These are phyloP conservation scores for Urosaurus nigricauda DNA, from an alignment of 2,797 vertebrate genomes.

Conservation along the genomic window DNA sequence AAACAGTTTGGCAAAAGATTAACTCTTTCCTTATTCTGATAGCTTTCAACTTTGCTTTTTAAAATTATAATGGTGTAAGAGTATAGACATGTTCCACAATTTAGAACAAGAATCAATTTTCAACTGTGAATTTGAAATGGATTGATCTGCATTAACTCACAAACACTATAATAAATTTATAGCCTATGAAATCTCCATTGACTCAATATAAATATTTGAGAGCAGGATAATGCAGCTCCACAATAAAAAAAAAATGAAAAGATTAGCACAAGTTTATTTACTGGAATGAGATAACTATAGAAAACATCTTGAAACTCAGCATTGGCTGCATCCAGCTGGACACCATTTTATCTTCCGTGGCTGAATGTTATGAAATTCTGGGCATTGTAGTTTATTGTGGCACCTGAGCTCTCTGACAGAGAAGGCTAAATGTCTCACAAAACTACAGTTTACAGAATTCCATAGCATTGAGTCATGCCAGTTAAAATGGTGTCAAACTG, in stretches of 20 bases:
- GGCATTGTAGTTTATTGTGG: no score
- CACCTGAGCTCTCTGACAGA: no score
- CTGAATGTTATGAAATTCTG: no score
- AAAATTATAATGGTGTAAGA: not conserved
- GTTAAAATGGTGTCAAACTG: no score
- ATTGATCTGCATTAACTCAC: not conserved
- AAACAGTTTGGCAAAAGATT: not conserved
- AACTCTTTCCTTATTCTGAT: slow-evolving; percentile 1
- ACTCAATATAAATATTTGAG: slow-evolving; percentile 2
- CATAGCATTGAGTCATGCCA: no score
- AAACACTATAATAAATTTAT: not conserved
- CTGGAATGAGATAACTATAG: not conserved
- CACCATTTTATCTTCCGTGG: no score
- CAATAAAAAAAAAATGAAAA: not conserved
- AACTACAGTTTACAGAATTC: no score
- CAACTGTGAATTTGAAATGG: not conserved
- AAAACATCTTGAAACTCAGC: not conserved
- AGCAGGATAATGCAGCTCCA: not conserved
- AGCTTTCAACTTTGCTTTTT: not conserved
- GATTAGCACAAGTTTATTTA: not conserved
- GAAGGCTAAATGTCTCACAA: no score
- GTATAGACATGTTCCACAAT: not conserved
- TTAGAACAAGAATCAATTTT: not conserved
- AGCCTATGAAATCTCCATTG: not conserved
- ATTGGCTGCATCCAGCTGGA: no score